Conservation (phyloP, 2,113 vertebrate species). For the Aegithalos caudatus region DNA sequence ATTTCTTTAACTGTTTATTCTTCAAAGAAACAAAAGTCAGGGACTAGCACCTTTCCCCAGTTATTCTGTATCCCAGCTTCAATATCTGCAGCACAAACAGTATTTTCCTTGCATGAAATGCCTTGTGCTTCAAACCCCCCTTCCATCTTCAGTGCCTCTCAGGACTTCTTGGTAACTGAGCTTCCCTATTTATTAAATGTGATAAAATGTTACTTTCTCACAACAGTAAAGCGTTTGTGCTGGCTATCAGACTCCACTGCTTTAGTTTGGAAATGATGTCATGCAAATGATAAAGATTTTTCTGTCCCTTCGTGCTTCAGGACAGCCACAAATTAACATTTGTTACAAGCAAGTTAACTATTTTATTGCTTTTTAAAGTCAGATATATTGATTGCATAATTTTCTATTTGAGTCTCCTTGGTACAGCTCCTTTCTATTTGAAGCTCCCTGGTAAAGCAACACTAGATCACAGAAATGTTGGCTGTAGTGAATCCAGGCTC, state of each 20-base stretch:
- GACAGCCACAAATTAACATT: not conserved
- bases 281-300: not conserved
- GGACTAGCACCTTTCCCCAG: not conserved
- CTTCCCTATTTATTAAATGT: not conserved
- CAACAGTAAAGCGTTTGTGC: not conserved
- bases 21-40: not conserved
- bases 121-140: not conserved
- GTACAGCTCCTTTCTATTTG: constrained; percentile 6
- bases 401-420: constrained; percentile 52
- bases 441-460: constrained; percentile 20
- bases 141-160: not conserved
- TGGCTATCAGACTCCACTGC: not conserved
- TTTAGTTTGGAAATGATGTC: not conserved
- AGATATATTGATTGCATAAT: not conserved
- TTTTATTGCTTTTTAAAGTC: not conserved
- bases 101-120: not conserved
- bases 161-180: not conserved
- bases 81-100: not conserved
- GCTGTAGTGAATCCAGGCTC: constrained; percentile 28
- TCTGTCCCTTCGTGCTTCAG: not conserved
- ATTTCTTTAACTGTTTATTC: not conserved
- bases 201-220: not conserved
- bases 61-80: not conserved
- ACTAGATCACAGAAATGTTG: constrained; percentile 23
- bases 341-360: not conserved